Evolutionary conservation across 2,113 vertebrate genomes (phyloP).

Genomic region (Dendropsophus ebraccatus): DNA sequence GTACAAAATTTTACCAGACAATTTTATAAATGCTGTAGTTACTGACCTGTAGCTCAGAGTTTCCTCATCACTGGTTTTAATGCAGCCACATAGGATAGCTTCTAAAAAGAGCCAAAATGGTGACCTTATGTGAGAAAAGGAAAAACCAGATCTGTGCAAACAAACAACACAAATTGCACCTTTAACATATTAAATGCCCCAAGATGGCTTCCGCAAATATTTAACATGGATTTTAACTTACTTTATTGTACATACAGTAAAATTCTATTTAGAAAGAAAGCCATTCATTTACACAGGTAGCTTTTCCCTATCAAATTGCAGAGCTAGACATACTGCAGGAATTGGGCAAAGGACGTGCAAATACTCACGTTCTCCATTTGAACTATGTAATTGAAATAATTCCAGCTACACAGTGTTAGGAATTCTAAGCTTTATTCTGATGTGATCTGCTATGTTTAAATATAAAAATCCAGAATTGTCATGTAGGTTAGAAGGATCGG

Average conservation of each 20-base stretch:
- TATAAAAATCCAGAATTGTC: not conserved
- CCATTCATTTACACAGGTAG: conserved; percentile 5
- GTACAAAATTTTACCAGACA: conserved; percentile 22
- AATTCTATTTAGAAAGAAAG: conserved; percentile 17
- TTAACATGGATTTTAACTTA: not conserved
- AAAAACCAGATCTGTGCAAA: conserved; percentile 47
- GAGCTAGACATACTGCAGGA: not conserved
- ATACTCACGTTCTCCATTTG: not conserved
- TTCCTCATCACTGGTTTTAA: conserved; percentile 48
- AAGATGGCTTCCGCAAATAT: conserved; percentile 33
- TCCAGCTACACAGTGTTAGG: not conserved
- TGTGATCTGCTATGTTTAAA: not conserved
- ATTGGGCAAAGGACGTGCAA: not conserved
- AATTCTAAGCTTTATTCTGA: not conserved
- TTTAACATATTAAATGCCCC: conserved; percentile 14
- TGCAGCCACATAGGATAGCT: conserved; percentile 46
- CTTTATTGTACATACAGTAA: conserved; percentile 44
- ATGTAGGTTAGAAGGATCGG: not conserved
- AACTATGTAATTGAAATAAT: not conserved
- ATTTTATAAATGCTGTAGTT: conserved; percentile 18
- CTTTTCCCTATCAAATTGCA: not conserved
- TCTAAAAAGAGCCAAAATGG: conserved; percentile 26
- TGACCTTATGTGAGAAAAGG: conserved; percentile 49
- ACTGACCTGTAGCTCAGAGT: conserved; percentile 35
- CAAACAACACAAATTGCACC: conserved; percentile 49